phyloP scores from a whole-genome alignment of 2,797 vertebrate genomes.

The Cirrhinus mrigala region DNA sequence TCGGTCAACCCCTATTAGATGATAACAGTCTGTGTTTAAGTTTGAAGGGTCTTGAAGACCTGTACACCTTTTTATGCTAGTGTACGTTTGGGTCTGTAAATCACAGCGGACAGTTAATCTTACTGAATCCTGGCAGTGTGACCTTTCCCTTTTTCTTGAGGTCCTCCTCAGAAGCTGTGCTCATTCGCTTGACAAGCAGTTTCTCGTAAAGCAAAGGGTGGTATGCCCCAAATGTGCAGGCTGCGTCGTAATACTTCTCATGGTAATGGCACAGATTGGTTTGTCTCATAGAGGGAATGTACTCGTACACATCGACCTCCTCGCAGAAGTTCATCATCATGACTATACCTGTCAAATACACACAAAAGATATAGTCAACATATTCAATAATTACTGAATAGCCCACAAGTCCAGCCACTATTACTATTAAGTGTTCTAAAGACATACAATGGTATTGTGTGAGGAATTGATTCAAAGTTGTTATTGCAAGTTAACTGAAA shows the following conservation, averaged over 20 bases:
- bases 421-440: not conserved
- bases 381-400: not conserved
- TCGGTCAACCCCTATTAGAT: not conserved
- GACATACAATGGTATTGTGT: not conserved
- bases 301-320: conserved; percentile 85
- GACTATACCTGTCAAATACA: conserved; percentile 78
- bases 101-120: conserved; percentile 71
- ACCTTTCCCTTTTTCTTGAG: conserved; percentile 83
- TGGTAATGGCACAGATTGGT: conserved; percentile 87
- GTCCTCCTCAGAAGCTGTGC: conserved; percentile 76
- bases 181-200: conserved; percentile 83
- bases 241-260: conserved; percentile 79
- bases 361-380: not conserved
- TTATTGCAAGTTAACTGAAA: not conserved
- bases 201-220: conserved; percentile 89
- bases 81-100: not conserved
- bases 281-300: conserved; percentile 85
- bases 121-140: conserved; percentile 81
- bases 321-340: conserved; percentile 89
- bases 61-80: not conserved
- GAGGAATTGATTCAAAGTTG: not conserved
- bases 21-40: not conserved
- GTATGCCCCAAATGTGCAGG: conserved; percentile 87
- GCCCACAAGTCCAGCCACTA: not conserved
- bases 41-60: not conserved